Percentiles rank a stretch among this genome's conserved stretches.
phyloP scores from a whole-genome alignment of 2,888 invertebrate species.

The Pristionchus mayeri region DNA sequence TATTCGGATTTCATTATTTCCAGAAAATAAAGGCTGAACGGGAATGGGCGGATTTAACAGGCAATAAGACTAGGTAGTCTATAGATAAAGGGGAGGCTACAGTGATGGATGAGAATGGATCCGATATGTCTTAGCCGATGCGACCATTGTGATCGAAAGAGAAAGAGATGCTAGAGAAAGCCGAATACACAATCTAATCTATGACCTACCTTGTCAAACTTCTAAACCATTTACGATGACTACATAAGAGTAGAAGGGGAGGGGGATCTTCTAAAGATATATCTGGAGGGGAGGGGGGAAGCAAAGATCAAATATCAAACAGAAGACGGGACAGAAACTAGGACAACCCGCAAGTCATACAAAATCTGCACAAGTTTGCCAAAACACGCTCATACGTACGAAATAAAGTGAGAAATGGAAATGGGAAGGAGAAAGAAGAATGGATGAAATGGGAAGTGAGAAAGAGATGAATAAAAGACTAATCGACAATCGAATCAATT shows the following conservation, averaged over 20 bases:
- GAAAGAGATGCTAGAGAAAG: not conserved
- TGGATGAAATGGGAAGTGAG: conserved; percentile 17
- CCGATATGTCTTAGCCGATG: conserved; percentile 40
- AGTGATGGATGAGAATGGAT: conserved; percentile 15
- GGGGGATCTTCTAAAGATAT: not conserved
- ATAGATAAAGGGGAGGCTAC: not conserved
- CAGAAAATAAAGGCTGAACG: conserved; percentile 37
- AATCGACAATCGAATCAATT: conserved; percentile 38
- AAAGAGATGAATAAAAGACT: conserved; percentile 14
- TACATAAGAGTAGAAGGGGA: not conserved
- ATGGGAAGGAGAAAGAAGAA: not conserved
- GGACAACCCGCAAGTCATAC: conserved; percentile 39
- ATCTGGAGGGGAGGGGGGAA: not conserved
- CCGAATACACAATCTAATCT: conserved; percentile 37
- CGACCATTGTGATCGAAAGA: conserved; percentile 42
- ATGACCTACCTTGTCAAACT: conserved; percentile 11
- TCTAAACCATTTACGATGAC: conserved; percentile 33
- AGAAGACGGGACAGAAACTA: not conserved
- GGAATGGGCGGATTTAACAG: conserved; percentile 19
- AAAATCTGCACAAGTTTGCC: conserved; percentile 47
- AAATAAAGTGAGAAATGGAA: conserved; percentile 45
- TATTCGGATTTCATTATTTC: conserved; percentile 43
- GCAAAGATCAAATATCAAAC: conserved; percentile 39
- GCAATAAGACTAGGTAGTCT: not conserved
- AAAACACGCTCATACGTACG: conserved; percentile 35